Evolutionary conservation across 2,888 invertebrate species (phyloP).

Genomic region (Horisme vitalbata): DNA sequence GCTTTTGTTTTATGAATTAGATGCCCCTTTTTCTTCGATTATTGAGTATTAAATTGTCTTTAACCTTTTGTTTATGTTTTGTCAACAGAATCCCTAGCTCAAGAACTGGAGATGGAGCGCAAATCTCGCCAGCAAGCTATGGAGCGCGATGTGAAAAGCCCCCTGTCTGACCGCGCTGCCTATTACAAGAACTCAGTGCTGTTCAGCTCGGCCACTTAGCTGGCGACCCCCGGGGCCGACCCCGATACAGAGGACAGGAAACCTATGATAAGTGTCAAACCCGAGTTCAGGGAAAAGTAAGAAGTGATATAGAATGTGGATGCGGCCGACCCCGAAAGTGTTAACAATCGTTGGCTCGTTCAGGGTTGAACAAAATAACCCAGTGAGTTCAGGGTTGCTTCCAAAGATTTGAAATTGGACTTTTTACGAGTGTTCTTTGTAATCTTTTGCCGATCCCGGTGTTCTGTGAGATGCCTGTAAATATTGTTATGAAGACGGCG

Average conservation of each 20-base stretch:
- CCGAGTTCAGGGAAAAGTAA: conserved; percentile 79
- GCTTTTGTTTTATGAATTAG: too few species aligned
- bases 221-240: conserved; percentile 70
- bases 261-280: conserved; percentile 81
- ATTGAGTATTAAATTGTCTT: too few species aligned
- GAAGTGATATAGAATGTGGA: conserved; percentile 10
- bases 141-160: conserved; percentile 93
- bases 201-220: conserved; percentile 93
- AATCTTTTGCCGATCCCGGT: conserved; percentile 62
- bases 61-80: too few species aligned
- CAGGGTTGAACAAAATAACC: too few species aligned
- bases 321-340: conserved; percentile 73
- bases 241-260: conserved; percentile 72
- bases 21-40: too few species aligned
- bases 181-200: conserved; percentile 96
- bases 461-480: conserved; percentile 73
- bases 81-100: conserved; percentile 91
- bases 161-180: conserved; percentile 90
- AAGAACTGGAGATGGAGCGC: conserved; percentile 94
- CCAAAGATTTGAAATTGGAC: conserved; percentile 41
- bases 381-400: conserved; percentile 64
- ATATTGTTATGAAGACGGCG: conserved; percentile 70
- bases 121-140: conserved; percentile 91
- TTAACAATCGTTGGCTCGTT: too few species aligned
- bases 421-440: conserved; percentile 45